A percentile compares a stretch with the other conserved stretches of the same genome.
Evolutionary conservation across 2,888 invertebrate genomes (phyloP).

Genomic region (Muschampia plurimacula): DNA sequence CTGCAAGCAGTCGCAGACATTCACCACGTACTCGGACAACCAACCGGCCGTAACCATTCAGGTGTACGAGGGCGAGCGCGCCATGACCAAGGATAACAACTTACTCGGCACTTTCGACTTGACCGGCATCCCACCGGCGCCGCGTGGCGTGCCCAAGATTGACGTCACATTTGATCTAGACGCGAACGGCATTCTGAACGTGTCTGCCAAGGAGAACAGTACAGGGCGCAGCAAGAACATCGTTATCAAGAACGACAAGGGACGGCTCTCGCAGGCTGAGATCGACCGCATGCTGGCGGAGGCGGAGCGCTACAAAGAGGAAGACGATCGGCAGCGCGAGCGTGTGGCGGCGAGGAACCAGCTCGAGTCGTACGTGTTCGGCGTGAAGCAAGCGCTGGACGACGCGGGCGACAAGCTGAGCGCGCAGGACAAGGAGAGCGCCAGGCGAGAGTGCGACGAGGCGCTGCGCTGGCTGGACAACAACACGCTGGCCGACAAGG

Average conservation of each 20-base stretch:
- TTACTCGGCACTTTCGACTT: slow-evolving; percentile 87
- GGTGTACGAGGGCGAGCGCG: slow-evolving; percentile 89
- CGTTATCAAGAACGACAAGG: slow-evolving; percentile 91
- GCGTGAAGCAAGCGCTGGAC: slow-evolving; percentile 88
- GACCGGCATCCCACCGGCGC: slow-evolving; percentile 90
- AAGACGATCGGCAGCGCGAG: slow-evolving; percentile 89
- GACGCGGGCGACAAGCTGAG: slow-evolving; percentile 86
- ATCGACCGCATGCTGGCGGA: slow-evolving; percentile 90
- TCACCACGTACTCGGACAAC: slow-evolving; percentile 91
- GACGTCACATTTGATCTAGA: slow-evolving; percentile 91
- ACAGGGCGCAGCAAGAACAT: slow-evolving; percentile 88
- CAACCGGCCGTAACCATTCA: slow-evolving; percentile 89
- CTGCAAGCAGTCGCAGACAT: slow-evolving; percentile 87
- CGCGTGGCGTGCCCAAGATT: slow-evolving; percentile 88
- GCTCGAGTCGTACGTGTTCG: slow-evolving; percentile 89
- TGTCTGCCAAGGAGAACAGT: slow-evolving; percentile 88
- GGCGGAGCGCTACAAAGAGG: slow-evolving; percentile 59
- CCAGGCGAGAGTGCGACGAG: slow-evolving; percentile 41
- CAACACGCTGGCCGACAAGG: background rate
- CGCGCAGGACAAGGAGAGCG: slow-evolving; percentile 86
- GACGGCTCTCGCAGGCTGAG: slow-evolving; percentile 89
- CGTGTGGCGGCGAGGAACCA: slow-evolving; percentile 89
- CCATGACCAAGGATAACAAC: slow-evolving; percentile 90
- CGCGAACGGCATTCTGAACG: slow-evolving; percentile 92
- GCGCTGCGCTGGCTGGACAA: slow-evolving; percentile 7